phyloP scores from a whole-genome alignment of 2,888 invertebrate genomes.

The Erpobdella octoculata region DNA sequence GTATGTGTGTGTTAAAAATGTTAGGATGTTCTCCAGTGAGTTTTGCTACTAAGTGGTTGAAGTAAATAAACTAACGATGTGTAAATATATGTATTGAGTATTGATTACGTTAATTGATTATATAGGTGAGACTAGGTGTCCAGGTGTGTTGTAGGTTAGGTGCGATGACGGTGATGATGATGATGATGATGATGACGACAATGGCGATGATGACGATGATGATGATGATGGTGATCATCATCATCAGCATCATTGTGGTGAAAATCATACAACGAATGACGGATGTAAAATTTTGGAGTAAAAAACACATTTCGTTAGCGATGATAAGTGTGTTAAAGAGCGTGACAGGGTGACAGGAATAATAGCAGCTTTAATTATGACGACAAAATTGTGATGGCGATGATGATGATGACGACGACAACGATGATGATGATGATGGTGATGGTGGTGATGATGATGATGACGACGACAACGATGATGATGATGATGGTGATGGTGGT shows the following conservation, averaged over 20 bases:
- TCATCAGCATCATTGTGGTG: not conserved
- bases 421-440: constrained; percentile 12
- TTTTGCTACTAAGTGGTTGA: too few relatives aligned
- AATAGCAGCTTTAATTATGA: too few relatives aligned
- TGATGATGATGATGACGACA: constrained; percentile 28
- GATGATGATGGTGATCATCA: not conserved
- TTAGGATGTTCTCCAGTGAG: too few relatives aligned
- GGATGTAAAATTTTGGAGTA: not conserved
- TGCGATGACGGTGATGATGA: not conserved
- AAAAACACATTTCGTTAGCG: too few relatives aligned
- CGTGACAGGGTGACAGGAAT: too few relatives aligned
- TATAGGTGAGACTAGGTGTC: too few relatives aligned
- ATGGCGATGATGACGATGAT: constrained; percentile 29
- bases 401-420: constrained; percentile 8
- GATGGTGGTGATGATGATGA: not conserved
- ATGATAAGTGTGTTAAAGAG: too few relatives aligned
- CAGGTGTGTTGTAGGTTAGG: too few relatives aligned
- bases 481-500: not conserved
- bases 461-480: not conserved
- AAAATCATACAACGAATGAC: constrained; percentile 17
- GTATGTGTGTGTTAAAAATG: too few relatives aligned
- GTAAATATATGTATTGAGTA: too few relatives aligned
- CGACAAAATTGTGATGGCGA: not conserved
- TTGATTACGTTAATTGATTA: too few relatives aligned
- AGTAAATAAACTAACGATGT: too few relatives aligned